Evolutionary conservation across 1,140 invertebrate genomes (phyloP), one percentile per base, ranked within the genome.

Genomic region (Drosophila rufa): DNA sequence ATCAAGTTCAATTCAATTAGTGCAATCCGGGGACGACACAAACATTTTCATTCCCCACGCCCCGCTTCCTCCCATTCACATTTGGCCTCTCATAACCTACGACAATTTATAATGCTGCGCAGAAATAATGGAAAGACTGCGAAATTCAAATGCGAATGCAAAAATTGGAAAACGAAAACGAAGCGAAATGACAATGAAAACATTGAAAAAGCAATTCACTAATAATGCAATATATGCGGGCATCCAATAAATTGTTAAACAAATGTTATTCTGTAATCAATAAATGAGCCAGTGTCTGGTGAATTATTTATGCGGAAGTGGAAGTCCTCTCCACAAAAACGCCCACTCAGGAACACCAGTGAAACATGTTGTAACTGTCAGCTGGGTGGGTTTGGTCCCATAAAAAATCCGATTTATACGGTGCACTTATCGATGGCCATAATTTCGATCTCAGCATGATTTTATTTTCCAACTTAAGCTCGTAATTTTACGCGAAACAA

Each of bases 1-100:
- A 89, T 89, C 84, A 89, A 89, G 85, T 89, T 89, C 84, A 89
- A 89, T 89, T 89, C 85, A 89, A 89, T 90, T 89, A 90, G 79
- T 84, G 78, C 74, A 46, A 61, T 73, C 62, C 74, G 76, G 62
- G 75, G 53, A 75, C 50, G 69, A 66, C 74, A 76, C 82, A 77
- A 70, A 82, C 70, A 82, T 60, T 89, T 77, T 69, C 43, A 58
- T 48, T 59, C 55, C 42, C 40, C 15, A 7, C 6, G 33, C 15
- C 30, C n/a, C 14, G 7, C 14, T n/a, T 62, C 19, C 53, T 17
- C 14, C 15, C 22, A 22, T 55, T 55, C 38, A 30, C 51, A 38
- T 40, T 38, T 71, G 75, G 75, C 79, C 79, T 76, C 76, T 73
- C 83, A 87, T 86, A 87, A 86, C 83, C 83, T 86, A 86, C 83